Conservation (phyloP, 2,797 vertebrate genomes). For the Gallinago stenura region DNA sequence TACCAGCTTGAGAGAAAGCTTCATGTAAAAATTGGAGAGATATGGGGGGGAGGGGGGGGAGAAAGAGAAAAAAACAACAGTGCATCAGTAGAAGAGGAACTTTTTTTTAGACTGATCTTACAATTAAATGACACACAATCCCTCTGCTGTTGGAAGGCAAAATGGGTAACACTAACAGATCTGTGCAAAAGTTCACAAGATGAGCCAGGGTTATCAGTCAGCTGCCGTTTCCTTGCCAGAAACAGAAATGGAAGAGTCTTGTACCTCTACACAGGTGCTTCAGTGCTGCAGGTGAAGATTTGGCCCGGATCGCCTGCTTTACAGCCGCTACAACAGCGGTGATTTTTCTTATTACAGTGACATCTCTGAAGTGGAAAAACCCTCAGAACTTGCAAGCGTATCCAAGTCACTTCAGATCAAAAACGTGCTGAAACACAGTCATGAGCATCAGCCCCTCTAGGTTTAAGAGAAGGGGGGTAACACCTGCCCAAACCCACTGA, state of each 20-base stretch:
- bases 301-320: too few species aligned
- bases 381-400: background rate
- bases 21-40: slow-evolving; percentile 81
- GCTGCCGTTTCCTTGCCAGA: background rate
- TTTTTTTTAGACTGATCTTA: background rate
- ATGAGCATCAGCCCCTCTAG: background rate
- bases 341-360: background rate
- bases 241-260: background rate
- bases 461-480: background rate
- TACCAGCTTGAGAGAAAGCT: slow-evolving; percentile 99
- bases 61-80: slow-evolving; percentile 79
- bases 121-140: slow-evolving; percentile 35
- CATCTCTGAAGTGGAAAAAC: background rate
- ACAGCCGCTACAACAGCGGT: background rate
- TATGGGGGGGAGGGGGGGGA: slow-evolving; percentile 63
- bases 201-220: background rate
- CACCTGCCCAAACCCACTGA: fast-evolving
- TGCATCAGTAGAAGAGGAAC: slow-evolving; percentile 82
- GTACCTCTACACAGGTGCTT: background rate
- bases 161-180: slow-evolving; percentile 62
- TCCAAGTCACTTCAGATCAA: background rate
- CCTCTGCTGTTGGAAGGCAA: slow-evolving; percentile 44
- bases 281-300: background rate
- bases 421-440: background rate
- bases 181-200: slow-evolving; percentile 82